Conservation (phyloP, 2,113 vertebrate genomes). For the Lutjanus erythropterus region DNA sequence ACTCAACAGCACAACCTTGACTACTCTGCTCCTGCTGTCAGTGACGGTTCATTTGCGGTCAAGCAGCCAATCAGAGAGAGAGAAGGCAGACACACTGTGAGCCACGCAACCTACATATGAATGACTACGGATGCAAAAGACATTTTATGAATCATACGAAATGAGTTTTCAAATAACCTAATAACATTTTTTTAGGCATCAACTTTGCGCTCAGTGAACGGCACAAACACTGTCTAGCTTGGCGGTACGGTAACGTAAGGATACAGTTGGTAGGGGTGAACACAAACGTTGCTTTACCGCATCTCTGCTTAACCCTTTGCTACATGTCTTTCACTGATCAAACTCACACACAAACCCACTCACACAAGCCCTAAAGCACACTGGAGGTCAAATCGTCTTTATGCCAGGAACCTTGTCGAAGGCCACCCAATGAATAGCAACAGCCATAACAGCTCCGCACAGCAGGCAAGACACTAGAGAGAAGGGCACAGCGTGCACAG, state of each 20-base stretch:
- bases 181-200: not conserved
- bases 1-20: not conserved
- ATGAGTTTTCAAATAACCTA: not conserved
- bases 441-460: conserved; percentile 48
- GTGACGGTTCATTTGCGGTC: not conserved
- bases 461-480: conserved; percentile 55
- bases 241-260: not conserved
- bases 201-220: not conserved
- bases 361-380: conserved; percentile 17
- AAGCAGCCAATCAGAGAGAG: not conserved
- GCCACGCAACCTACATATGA: not conserved
- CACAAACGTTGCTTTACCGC: conserved; percentile 27
- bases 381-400: conserved; percentile 62
- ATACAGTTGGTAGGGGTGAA: not conserved
- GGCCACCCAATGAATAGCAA: conserved; percentile 69
- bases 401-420: conserved; percentile 58
- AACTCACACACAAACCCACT: conserved; percentile 6
- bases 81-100: not conserved
- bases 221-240: not conserved
- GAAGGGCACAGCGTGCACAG: conserved; percentile 48
- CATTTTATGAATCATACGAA: not conserved
- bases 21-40: not conserved
- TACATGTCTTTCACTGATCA: conserved; percentile 20
- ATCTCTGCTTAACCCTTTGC: conserved; percentile 27
- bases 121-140: not conserved